Percentiles rank a stretch among this genome's conserved stretches.
These are phyloP conservation scores for Hippoglossus stenolepis DNA, from an alignment of 2,113 vertebrate genomes.

Conservation along the genomic window DNA sequence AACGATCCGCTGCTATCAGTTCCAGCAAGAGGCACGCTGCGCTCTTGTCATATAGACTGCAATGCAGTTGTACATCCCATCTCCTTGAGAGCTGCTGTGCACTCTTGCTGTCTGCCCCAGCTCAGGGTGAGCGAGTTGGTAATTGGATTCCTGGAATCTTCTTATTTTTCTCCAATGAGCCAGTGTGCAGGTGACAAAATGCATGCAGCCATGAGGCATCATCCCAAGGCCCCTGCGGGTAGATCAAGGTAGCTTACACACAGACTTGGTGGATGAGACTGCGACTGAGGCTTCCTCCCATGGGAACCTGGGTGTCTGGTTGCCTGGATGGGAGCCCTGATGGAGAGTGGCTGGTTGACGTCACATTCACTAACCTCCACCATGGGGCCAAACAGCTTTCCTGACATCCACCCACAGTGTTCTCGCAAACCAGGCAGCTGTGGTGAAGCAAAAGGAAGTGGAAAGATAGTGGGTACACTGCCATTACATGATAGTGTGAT, in stretches of 20 bases:
- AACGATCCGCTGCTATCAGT: slow-evolving; percentile 17
- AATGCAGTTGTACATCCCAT: slow-evolving; percentile 17
- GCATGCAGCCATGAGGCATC: slow-evolving; percentile 68
- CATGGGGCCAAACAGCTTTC: slow-evolving; percentile 1
- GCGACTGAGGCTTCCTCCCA: slow-evolving; percentile 46
- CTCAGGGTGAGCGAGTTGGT: slow-evolving; percentile 67
- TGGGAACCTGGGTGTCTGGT: slow-evolving; percentile 47
- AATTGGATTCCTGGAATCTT: slow-evolving; percentile 81
- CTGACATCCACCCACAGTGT: slow-evolving; percentile 32
- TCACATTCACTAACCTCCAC: slow-evolving; percentile 28
- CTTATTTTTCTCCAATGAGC: slow-evolving; percentile 73
- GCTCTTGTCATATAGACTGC: slow-evolving; percentile 33
- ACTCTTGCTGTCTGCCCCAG: slow-evolving; percentile 51
- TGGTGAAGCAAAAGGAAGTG: slow-evolving; percentile 21
- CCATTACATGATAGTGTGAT: slow-evolving; percentile 17
- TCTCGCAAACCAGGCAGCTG: slow-evolving; percentile 12
- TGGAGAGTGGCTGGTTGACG: slow-evolving; percentile 32
- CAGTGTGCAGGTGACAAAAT: slow-evolving; percentile 71
- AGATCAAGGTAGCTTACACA: slow-evolving; percentile 72
- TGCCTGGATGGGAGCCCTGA: slow-evolving; percentile 39
- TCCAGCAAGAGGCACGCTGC: no score
- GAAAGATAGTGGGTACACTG: slow-evolving; percentile 16
- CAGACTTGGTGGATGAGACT: slow-evolving; percentile 59
- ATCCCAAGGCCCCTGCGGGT: slow-evolving; percentile 57
- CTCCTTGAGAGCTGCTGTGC: slow-evolving; percentile 48